phyloP scores from a whole-genome alignment of 2,888 invertebrate species.

The Xestia rhomboidea region DNA sequence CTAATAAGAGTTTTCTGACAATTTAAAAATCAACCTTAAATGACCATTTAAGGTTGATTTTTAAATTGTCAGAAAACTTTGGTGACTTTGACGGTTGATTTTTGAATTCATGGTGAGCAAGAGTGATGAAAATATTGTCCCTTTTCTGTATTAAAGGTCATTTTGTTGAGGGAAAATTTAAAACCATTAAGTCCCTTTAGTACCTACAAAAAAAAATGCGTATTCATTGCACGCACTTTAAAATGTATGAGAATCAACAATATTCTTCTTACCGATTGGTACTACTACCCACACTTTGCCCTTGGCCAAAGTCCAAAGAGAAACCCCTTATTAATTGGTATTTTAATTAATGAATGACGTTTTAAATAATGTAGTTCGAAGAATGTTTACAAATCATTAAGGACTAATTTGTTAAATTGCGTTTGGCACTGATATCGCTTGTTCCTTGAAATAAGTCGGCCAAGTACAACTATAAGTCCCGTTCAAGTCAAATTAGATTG shows the following conservation, averaged over 20 bases:
- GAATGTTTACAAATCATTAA: constrained; percentile 31
- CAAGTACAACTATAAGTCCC: neutral
- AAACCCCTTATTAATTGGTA: constrained; percentile 31
- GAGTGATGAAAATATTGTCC: neutral
- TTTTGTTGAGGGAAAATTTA: neutral
- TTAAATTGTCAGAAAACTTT: too few relatives aligned
- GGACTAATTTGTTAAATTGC: neutral
- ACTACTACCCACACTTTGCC: constrained; percentile 34
- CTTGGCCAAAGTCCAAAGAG: constrained; percentile 37
- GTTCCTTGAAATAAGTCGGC: neutral
- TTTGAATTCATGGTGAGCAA: neutral
- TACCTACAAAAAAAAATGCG: constrained; percentile 2
- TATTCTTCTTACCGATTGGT: neutral
- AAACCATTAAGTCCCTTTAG: neutral
- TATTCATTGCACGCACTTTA: constrained; percentile 33
- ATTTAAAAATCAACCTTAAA: neutral
- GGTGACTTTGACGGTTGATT: too few relatives aligned
- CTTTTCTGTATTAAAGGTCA: neutral
- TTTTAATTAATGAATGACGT: constrained; percentile 32
- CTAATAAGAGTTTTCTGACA: too few relatives aligned
- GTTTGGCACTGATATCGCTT: neutral
- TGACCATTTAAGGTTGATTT: too few relatives aligned
- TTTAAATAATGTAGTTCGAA: neutral
- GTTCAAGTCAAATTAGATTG: neutral
- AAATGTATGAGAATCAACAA: neutral